Evolutionary conservation across 2,113 vertebrate species (phyloP).

Genomic region (Loxodonta africana): DNA sequence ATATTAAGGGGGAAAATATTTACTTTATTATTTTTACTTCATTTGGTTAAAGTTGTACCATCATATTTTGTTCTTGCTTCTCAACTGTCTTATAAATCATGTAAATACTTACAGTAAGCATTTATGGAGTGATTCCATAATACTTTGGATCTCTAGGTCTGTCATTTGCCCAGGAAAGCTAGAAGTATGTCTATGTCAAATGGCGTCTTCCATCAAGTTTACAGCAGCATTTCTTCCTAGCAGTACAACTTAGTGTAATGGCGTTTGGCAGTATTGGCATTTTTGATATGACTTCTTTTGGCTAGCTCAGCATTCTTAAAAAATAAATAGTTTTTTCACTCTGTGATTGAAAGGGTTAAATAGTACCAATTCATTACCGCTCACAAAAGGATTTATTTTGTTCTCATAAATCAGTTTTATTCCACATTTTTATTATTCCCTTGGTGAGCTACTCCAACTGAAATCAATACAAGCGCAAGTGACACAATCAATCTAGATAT

Average conservation of each 20-base stretch:
- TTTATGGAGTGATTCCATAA: slow-evolving; percentile 56
- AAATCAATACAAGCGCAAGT: slow-evolving; percentile 93
- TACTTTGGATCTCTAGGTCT: slow-evolving; percentile 69
- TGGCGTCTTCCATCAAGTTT: slow-evolving; percentile 83
- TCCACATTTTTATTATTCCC: slow-evolving; percentile 91
- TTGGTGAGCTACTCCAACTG: slow-evolving; percentile 90
- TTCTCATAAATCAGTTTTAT: slow-evolving; percentile 92
- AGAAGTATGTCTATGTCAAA: slow-evolving; percentile 76
- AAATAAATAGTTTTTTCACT: slow-evolving; percentile 87
- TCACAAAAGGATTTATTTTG: slow-evolving; percentile 92
- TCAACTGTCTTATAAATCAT: slow-evolving; percentile 36
- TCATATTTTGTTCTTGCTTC: neutral
- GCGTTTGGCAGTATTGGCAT: slow-evolving; percentile 85
- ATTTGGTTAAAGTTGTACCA: neutral
- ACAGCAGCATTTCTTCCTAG: slow-evolving; percentile 77
- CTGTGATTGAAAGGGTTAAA: slow-evolving; percentile 91
- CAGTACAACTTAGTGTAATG: slow-evolving; percentile 81
- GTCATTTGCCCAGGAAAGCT: slow-evolving; percentile 79
- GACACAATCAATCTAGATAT: slow-evolving; percentile 93
- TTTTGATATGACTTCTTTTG: slow-evolving; percentile 84
- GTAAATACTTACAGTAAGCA: slow-evolving; percentile 68
- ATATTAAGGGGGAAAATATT: neutral
- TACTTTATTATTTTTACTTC: neutral
- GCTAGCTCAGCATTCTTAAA: slow-evolving; percentile 87
- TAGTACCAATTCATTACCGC: slow-evolving; percentile 89